Conservation (phyloP, 1,140 invertebrate genomes). For the Lutraria rhynchaena region DNA sequence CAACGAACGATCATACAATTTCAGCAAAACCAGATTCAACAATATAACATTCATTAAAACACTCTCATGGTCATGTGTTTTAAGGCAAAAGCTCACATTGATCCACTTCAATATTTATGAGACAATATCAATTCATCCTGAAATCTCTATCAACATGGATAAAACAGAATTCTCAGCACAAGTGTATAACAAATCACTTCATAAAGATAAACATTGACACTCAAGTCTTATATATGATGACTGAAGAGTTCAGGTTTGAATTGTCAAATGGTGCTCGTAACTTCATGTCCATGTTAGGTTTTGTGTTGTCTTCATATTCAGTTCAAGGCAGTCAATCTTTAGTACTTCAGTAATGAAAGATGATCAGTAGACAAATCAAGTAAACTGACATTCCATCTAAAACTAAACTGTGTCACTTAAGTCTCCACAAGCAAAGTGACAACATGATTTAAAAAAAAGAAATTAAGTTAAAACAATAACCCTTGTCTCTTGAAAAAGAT, state of each 20-base stretch:
- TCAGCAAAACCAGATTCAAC: not conserved
- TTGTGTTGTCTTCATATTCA: too few relatives aligned
- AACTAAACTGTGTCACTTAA: too few relatives aligned
- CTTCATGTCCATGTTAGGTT: too few relatives aligned
- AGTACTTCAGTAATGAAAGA: not conserved
- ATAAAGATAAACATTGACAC: too few relatives aligned
- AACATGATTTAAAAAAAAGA: not conserved
- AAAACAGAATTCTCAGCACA: too few relatives aligned
- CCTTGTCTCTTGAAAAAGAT: not conserved
- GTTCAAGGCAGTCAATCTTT: too few relatives aligned
- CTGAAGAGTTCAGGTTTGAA: too few relatives aligned
- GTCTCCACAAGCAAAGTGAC: not conserved
- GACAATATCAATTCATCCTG: not conserved
- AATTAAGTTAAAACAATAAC: not conserved
- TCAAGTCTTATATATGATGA: too few relatives aligned
- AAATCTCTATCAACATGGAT: too few relatives aligned
- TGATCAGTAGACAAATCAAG: not conserved
- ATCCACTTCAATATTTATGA: not conserved
- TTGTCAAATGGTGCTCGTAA: too few relatives aligned
- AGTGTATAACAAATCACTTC: too few relatives aligned
- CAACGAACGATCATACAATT: not conserved
- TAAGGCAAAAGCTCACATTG: not conserved
- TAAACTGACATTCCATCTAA: not conserved
- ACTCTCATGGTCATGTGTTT: not conserved
- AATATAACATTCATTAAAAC: too few relatives aligned